Evolutionary conservation across 2,113 vertebrate genomes (phyloP).

Genomic region (Serinus canaria): DNA sequence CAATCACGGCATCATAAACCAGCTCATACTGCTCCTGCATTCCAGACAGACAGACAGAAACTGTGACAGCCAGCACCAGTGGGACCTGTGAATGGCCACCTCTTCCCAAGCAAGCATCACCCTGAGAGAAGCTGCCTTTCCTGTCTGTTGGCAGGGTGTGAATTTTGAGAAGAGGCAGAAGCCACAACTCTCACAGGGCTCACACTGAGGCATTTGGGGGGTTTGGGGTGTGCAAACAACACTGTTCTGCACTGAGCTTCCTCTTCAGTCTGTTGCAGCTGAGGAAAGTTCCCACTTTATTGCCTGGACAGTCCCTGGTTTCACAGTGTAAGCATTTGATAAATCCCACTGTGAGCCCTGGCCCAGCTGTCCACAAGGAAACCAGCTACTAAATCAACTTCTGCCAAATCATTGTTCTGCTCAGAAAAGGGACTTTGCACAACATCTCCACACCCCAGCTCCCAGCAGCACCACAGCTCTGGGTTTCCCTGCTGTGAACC

Average conservation of each 20-base stretch:
- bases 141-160: neutral
- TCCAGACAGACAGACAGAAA: neutral
- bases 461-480: neutral
- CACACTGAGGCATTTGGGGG: neutral
- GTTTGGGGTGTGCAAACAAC: neutral
- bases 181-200: neutral
- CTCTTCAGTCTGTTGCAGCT: neutral
- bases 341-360: neutral
- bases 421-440: neutral
- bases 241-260: slow-evolving; percentile 18
- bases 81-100: neutral
- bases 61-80: neutral
- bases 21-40: slow-evolving; percentile 91
- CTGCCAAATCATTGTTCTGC: neutral
- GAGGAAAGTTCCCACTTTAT: neutral
- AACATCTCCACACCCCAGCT: neutral
- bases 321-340: accelerated
- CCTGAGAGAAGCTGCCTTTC: neutral
- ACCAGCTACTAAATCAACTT: neutral
- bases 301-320: slow-evolving; percentile 18
- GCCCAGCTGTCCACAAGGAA: neutral
- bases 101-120: neutral
- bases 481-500: neutral
- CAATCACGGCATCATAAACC: slow-evolving; percentile 83
- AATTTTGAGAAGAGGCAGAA: neutral